Evolutionary conservation across 2,888 invertebrate species (phyloP).

Genomic region (Argynnis bischoffii): DNA sequence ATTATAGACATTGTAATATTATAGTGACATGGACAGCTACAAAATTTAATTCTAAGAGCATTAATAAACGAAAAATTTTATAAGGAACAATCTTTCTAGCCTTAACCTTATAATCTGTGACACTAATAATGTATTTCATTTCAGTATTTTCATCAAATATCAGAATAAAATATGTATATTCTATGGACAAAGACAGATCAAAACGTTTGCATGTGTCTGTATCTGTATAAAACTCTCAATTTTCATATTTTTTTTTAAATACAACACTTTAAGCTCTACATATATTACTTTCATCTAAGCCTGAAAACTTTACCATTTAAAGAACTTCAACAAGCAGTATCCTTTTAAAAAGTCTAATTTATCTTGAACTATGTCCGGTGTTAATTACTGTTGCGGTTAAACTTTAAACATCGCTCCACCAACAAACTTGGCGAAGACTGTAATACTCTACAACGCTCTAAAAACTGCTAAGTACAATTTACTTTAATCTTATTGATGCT

Average conservation of each 20-base stretch:
- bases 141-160: too few species aligned
- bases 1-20: too few species aligned
- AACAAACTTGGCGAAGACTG: conserved; percentile 30
- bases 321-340: conserved; percentile 17
- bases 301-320: conserved; percentile 14
- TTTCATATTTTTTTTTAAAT: not conserved
- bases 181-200: too few species aligned
- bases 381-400: conserved; percentile 31
- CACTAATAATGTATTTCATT: too few species aligned
- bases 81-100: too few species aligned
- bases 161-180: too few species aligned
- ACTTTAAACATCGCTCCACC: conserved; percentile 33
- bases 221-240: too few species aligned
- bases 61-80: too few species aligned
- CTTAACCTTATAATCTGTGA: too few species aligned
- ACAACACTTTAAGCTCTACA: not conserved
- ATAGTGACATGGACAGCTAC: too few species aligned
- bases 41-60: too few species aligned
- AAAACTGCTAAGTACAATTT: conserved; percentile 44
- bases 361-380: conserved; percentile 26
- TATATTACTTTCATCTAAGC: not conserved
- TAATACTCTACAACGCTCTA: conserved; percentile 37
- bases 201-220: too few species aligned
- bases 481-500: conserved; percentile 42
- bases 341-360: conserved; percentile 31